Evolutionary conservation across 1,140 invertebrate genomes (phyloP).

Genomic region (Ceratitis capitata): DNA sequence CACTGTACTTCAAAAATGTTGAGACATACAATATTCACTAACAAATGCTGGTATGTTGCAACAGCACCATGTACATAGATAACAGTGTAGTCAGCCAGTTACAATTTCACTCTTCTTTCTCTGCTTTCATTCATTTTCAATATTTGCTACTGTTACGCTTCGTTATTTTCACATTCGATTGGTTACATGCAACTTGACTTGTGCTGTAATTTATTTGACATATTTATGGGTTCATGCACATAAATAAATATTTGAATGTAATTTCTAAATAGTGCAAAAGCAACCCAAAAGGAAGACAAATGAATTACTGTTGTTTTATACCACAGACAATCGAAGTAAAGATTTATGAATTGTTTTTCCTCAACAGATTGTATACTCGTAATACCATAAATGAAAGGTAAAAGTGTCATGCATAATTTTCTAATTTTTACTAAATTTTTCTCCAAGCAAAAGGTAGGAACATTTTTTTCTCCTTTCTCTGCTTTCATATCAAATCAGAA

Average conservation of each 20-base stretch:
- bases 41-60: neutral
- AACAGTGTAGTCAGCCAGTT: neutral
- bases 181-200: slow-evolving; percentile 30
- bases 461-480: neutral
- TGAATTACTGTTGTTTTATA: neutral
- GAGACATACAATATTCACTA: neutral
- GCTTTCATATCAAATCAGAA: neutral
- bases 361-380: too few relatives aligned
- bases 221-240: slow-evolving; percentile 15
- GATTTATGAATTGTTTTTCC: too few relatives aligned
- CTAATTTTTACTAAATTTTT: too few relatives aligned
- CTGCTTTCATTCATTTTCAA: neutral
- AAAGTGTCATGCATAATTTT: too few relatives aligned
- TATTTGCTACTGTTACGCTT: slow-evolving; percentile 1
- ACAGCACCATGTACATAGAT: neutral
- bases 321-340: too few relatives aligned
- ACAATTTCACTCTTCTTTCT: too few relatives aligned
- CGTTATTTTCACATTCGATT: slow-evolving; percentile 9
- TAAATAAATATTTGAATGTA: neutral
- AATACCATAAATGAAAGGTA: too few relatives aligned
- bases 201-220: slow-evolving; percentile 34
- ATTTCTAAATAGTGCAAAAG: neutral
- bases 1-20: neutral
- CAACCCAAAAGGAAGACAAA: neutral
- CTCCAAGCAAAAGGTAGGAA: too few relatives aligned